These are phyloP conservation scores for Scaptodrosophila lebanonensis DNA, from an alignment of 1,140 invertebrate genomes.

Conservation along the genomic window DNA sequence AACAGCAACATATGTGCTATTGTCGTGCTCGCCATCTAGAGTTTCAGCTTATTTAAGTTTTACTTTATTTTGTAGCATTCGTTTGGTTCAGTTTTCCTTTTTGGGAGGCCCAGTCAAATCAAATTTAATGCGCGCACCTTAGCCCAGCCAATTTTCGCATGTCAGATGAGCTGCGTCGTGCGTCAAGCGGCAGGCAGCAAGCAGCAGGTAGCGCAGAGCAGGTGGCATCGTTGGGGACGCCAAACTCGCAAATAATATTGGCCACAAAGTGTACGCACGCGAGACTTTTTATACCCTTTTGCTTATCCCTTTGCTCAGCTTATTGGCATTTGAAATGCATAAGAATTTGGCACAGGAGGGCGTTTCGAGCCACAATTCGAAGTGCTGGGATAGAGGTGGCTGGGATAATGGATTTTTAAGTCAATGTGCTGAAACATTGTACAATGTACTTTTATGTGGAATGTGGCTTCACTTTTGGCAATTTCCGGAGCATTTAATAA, in stretches of 20 bases:
- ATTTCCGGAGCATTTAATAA: no score
- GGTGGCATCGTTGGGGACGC: not conserved
- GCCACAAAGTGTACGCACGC: constrained; percentile 31
- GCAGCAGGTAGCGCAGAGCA: not conserved
- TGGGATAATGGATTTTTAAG: no score
- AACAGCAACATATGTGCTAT: constrained; percentile 52
- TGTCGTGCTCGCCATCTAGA: constrained; percentile 26
- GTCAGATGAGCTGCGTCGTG: no score
- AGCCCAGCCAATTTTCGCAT: constrained; percentile 12
- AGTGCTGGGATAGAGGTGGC: no score
- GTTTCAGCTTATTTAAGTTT: constrained; percentile 46
- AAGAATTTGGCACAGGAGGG: constrained; percentile 39
- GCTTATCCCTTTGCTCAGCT: not conserved
- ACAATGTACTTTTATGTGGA: no score
- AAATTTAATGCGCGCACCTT: constrained; percentile 36
- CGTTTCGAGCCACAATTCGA: no score
- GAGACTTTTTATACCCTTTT: constrained; percentile 21
- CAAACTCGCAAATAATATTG: no score
- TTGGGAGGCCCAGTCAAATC: constrained; percentile 42
- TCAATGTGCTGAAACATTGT: no score
- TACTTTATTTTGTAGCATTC: constrained; percentile 9
- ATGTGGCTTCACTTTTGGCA: no score
- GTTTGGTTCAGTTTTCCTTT: no score
- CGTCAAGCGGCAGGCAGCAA: constrained; percentile 9
- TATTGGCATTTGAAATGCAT: constrained; percentile 43